phyloP scores from a whole-genome alignment of 2,797 vertebrate genomes.

The Smutsia gigantea region DNA sequence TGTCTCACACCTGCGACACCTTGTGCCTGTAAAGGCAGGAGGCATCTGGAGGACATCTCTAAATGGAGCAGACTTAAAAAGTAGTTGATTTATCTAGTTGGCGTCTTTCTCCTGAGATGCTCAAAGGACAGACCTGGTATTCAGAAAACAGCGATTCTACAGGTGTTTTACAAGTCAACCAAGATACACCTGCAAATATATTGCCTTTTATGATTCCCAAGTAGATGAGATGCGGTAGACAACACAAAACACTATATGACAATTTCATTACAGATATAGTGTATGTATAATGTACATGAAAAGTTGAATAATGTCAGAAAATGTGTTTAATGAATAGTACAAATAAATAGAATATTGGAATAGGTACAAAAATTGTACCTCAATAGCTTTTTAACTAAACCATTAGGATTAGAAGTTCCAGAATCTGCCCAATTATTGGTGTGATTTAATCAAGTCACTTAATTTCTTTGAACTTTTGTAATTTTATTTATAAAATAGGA shows the following conservation, averaged over 20 bases:
- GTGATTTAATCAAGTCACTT: background rate
- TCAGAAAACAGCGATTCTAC: background rate
- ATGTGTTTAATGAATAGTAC: background rate
- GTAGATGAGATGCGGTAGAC: background rate
- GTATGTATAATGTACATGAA: background rate
- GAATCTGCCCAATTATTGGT: slow-evolving; percentile 35
- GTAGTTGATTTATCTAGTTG: background rate
- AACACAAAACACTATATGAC: background rate
- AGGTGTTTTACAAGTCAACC: background rate
- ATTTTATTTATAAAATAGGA: slow-evolving; percentile 12
- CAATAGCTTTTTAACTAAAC: background rate
- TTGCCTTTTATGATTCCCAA: background rate
- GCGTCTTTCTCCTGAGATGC: background rate
- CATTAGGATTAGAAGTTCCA: background rate
- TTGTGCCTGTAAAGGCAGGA: background rate
- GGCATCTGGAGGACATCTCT: background rate
- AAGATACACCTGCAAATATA: background rate
- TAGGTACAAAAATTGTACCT: background rate
- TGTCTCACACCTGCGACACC: background rate
- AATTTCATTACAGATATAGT: background rate
- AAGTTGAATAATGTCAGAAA: background rate
- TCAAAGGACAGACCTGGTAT: background rate
- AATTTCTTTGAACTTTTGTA: background rate
- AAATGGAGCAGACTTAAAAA: background rate
- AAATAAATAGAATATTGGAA: background rate